Conservation (phyloP, 2,888 invertebrate species). For the Rhagium mordax region DNA sequence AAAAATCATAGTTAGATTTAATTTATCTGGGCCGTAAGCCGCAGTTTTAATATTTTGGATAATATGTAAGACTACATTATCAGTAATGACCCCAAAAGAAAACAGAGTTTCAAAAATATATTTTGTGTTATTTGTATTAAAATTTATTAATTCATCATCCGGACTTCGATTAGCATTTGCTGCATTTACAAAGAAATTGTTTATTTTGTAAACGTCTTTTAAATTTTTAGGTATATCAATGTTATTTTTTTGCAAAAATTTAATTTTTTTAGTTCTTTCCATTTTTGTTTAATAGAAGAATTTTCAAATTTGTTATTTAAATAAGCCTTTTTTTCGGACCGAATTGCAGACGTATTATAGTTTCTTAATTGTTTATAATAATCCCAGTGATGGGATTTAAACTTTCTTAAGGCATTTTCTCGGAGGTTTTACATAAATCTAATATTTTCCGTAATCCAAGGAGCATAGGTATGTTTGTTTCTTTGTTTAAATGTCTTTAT, state of each 20-base stretch:
- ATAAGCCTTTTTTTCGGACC: slow-evolving; percentile 3
- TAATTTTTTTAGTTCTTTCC: slow-evolving; percentile 15
- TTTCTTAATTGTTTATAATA: slow-evolving; percentile 15
- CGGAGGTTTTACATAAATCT: slow-evolving; percentile 1
- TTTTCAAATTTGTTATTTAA: slow-evolving; percentile 18
- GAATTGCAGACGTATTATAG: slow-evolving; percentile 4
- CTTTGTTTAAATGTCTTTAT: slow-evolving; percentile 5
- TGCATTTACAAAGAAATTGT: too few species aligned
- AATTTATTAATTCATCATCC: too few species aligned
- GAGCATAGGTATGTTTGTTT: slow-evolving; percentile 19
- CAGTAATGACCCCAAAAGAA: background rate
- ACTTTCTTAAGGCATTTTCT: slow-evolving; percentile 6
- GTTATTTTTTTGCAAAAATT: slow-evolving; percentile 1
- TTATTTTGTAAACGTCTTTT: background rate
- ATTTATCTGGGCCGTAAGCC: slow-evolving; percentile 5
- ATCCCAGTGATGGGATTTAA: slow-evolving; percentile 10
- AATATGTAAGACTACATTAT: background rate
- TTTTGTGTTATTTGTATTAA: too few species aligned
- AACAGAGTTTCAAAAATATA: background rate
- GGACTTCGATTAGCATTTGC: too few species aligned
- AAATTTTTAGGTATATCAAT: background rate
- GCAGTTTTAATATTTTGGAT: slow-evolving; percentile 4
- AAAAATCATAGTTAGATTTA: slow-evolving; percentile 9
- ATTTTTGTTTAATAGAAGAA: slow-evolving; percentile 5
- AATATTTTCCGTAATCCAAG: slow-evolving; percentile 20